These are phyloP conservation scores for Dicaeum eximium DNA, from an alignment of 2,113 vertebrate species.

Conservation along the genomic window DNA sequence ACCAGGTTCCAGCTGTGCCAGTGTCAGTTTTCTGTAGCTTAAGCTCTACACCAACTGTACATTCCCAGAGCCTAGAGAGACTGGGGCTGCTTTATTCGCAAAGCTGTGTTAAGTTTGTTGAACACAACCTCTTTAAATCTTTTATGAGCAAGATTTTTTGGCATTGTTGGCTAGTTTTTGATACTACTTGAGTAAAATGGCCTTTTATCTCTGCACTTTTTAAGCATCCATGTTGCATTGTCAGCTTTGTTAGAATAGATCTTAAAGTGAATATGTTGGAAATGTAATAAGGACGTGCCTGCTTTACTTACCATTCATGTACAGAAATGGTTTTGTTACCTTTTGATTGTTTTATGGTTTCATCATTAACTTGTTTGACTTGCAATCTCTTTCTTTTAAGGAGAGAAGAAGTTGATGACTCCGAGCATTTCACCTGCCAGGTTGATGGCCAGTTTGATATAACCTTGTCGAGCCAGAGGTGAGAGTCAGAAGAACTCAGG, in stretches of 20 bases:
- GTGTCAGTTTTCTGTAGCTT: background rate
- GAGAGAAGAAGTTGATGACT: conserved; percentile 55
- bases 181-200: background rate
- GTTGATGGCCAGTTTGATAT: conserved; percentile 60
- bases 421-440: conserved; percentile 47
- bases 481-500: background rate
- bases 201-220: background rate
- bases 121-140: background rate
- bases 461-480: conserved; percentile 35
- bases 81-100: background rate
- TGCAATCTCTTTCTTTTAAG: conserved; percentile 28
- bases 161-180: background rate
- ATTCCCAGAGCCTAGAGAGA: background rate
- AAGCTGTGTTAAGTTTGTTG: background rate
- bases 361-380: background rate
- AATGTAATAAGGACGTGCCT: background rate
- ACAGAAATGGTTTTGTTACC: background rate
- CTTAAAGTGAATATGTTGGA: background rate
- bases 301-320: background rate
- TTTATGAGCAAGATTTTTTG: background rate
- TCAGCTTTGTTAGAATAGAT: background rate
- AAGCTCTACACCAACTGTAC: background rate
- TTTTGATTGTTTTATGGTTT: background rate
- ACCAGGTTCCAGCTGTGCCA: background rate
- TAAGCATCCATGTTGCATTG: background rate